Percentiles rank a stretch among this genome's conserved stretches.
These are phyloP conservation scores for Arbacia lixula DNA, from an alignment of 53 echinoderm and acorn worm species.

Conservation along the genomic window DNA sequence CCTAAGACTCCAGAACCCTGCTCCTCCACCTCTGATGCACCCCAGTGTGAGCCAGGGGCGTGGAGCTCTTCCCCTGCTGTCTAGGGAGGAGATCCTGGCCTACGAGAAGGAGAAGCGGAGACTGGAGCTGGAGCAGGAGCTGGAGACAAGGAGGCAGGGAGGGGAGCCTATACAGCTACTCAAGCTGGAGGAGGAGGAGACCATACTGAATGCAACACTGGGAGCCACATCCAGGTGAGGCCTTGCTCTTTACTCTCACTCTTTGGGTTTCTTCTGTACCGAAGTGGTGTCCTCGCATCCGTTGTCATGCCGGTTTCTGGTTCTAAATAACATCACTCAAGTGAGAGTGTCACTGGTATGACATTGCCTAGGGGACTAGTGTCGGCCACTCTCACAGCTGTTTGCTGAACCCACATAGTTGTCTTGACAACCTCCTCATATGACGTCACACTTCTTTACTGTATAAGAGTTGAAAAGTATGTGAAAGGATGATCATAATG, in stretches of 20 bases:
- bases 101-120: conserved; percentile 44
- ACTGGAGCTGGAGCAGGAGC: conserved; percentile 9
- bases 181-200: conserved; percentile 18
- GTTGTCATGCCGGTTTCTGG: too few species aligned
- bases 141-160: conserved; percentile 23
- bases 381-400: too few species aligned
- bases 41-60: conserved; percentile 1
- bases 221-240: conserved; percentile 32
- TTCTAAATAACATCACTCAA: too few species aligned
- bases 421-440: too few species aligned
- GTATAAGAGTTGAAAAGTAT: too few species aligned
- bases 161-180: conserved; percentile 31
- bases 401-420: too few species aligned
- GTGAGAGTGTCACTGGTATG: too few species aligned
- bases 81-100: conserved; percentile 45
- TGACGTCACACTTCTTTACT: too few species aligned
- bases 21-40: background rate
- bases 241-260: background rate
- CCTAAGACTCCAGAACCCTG: conserved; percentile 5
- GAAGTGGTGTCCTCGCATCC: too few species aligned
- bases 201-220: background rate
- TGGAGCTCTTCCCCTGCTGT: conserved; percentile 15
- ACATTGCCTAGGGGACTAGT: too few species aligned
- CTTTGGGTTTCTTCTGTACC: background rate
- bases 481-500: too few species aligned